Evolutionary conservation across 2,888 invertebrate species (phyloP).

Genomic region (Melanargia galathea): DNA sequence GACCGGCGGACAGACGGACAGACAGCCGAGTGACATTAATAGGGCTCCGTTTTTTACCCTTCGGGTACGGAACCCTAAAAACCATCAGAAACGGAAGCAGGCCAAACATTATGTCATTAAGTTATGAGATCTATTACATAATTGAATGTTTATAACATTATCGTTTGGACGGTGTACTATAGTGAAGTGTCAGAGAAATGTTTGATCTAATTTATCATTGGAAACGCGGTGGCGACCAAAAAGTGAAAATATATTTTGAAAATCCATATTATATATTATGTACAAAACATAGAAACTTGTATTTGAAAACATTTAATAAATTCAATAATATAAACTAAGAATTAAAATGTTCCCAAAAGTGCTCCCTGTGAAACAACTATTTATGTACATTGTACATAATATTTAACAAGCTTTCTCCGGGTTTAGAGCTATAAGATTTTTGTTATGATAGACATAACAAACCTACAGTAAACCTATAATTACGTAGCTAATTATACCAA

Average conservation of each 20-base stretch:
- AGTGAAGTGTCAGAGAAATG: neutral
- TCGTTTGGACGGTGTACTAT: neutral
- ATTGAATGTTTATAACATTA: neutral
- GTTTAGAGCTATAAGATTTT: neutral
- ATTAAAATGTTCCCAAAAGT: neutral
- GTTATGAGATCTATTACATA: conserved; percentile 1
- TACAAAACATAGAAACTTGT: neutral
- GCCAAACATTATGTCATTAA: neutral
- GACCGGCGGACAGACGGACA: no score
- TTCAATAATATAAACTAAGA: neutral
- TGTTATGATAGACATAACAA: neutral
- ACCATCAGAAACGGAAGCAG: neutral
- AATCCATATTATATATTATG: no score
- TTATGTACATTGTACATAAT: no score
- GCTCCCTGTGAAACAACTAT: neutral
- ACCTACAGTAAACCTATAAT: neutral
- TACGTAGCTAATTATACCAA: neutral
- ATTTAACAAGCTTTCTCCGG: neutral
- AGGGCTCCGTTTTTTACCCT: no score
- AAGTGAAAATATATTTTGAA: no score
- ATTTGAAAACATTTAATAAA: neutral
- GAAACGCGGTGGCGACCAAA: neutral
- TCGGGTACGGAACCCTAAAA: no score
- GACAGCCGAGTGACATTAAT: no score
- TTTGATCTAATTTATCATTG: neutral